Conservation (phyloP, 2,888 invertebrate genomes). For the Elgonia sp. region DNA sequence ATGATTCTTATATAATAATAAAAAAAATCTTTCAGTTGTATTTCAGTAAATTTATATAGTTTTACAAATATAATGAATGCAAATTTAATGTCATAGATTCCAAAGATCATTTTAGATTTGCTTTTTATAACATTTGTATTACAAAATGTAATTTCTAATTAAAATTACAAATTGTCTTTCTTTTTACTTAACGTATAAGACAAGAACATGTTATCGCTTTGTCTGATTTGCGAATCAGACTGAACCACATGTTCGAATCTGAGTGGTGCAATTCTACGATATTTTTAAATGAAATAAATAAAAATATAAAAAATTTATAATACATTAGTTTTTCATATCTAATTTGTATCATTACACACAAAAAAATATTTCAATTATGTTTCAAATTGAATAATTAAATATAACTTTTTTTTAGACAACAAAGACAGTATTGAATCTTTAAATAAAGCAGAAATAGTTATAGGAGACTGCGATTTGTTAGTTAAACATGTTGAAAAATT, state of each 20-base stretch:
- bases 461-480: conserved; percentile 86
- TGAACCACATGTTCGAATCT: conserved; percentile 31
- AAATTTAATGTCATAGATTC: background rate
- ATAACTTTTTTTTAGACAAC: conserved; percentile 46
- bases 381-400: background rate
- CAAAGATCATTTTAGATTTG: conserved; percentile 11
- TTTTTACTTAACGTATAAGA: background rate
- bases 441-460: conserved; percentile 84
- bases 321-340: background rate
- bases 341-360: background rate
- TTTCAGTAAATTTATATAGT: no score
- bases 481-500: conserved; percentile 85
- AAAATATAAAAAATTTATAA: background rate
- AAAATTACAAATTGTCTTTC: background rate
- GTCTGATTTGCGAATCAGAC: conserved; percentile 29
- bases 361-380: background rate
- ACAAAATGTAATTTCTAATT: no score
- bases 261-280: background rate
- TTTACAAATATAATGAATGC: no score
- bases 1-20: background rate
- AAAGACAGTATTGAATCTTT: background rate
- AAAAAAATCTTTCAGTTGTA: no score
- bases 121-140: background rate
- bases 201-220: background rate
- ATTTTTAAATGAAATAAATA: no score